These are phyloP conservation scores for Pseudococcus viburni DNA, from an alignment of 2,888 invertebrate species.

Conservation along the genomic window DNA sequence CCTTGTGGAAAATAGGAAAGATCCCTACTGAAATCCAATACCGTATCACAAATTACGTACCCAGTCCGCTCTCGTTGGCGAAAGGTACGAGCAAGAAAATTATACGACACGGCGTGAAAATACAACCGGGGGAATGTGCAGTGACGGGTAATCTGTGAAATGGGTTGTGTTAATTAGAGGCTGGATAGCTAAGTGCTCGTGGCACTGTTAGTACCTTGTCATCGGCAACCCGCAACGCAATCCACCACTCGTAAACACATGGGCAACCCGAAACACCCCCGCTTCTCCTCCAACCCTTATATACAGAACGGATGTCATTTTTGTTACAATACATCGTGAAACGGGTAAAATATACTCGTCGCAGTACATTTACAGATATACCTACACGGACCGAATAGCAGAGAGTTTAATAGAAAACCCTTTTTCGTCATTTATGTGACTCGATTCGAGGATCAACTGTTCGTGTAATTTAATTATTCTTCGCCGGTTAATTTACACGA, in stretches of 20 bases:
- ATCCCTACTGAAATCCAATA: slow-evolving; percentile 2
- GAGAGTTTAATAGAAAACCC: slow-evolving; percentile 36
- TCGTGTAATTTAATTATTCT: slow-evolving; percentile 60
- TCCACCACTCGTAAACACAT: slow-evolving; percentile 42
- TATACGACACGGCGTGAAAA: slow-evolving; percentile 45
- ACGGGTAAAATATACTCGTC: slow-evolving; percentile 14
- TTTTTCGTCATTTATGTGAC: slow-evolving; percentile 48
- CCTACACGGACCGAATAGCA: not conserved
- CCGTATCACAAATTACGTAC: slow-evolving; percentile 44
- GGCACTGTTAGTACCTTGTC: slow-evolving; percentile 56
- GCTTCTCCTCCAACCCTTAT: not conserved
- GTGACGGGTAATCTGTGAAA: slow-evolving; percentile 63
- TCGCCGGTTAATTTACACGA: slow-evolving; percentile 61
- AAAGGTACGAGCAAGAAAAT: slow-evolving; percentile 45
- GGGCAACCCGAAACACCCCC: slow-evolving; percentile 41
- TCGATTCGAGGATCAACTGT: slow-evolving; percentile 57
- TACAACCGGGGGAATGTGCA: slow-evolving; percentile 14
- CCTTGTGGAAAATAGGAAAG: not conserved
- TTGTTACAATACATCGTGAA: slow-evolving; percentile 37
- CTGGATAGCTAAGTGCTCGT: slow-evolving; percentile 62
- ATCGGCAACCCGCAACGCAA: slow-evolving; percentile 45
- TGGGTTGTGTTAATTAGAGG: slow-evolving; percentile 65
- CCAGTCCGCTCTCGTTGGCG: not conserved
- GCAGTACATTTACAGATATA: not conserved
- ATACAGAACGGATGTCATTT: slow-evolving; percentile 49